phyloP scores from a whole-genome alignment of 2,888 invertebrate genomes.

The Sinohyriopsis cumingii region DNA sequence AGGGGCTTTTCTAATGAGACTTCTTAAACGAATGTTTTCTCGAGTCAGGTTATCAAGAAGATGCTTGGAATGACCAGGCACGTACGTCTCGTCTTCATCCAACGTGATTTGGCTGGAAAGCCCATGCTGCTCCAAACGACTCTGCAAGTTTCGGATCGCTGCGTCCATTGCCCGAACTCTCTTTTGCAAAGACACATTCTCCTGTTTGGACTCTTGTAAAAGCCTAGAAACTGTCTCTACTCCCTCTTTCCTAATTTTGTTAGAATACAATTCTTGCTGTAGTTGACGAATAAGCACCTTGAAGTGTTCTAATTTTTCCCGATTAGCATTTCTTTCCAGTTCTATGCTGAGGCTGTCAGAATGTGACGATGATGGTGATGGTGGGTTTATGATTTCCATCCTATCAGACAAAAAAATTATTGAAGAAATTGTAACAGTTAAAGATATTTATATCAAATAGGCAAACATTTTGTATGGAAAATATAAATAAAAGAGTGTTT shows the following conservation, averaged over 20 bases:
- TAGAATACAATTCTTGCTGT: conserved; percentile 47
- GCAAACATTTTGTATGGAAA: too few relatives aligned
- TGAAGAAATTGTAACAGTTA: too few relatives aligned
- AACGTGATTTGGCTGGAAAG: conserved; percentile 44
- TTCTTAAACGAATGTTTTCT: conserved; percentile 57
- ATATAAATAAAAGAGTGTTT: too few relatives aligned
- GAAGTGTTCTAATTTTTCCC: conserved; percentile 49
- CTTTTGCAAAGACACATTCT: conserved; percentile 43
- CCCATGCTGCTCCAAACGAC: conserved; percentile 48
- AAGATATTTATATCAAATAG: too few relatives aligned
- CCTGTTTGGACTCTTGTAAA: conserved; percentile 54
- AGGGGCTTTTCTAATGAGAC: conserved; percentile 31
- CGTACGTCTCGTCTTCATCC: conserved; percentile 57
- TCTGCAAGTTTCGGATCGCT: conserved; percentile 53
- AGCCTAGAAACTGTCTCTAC: conserved; percentile 58
- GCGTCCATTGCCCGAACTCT: conserved; percentile 50
- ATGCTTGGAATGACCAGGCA: conserved; percentile 57
- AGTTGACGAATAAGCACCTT: conserved; percentile 44
- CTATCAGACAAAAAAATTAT: background rate
- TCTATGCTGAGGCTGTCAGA: conserved; percentile 22
- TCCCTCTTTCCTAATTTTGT: conserved; percentile 53
- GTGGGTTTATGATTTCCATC: conserved; percentile 5
- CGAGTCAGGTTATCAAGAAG: conserved; percentile 56
- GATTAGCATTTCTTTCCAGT: conserved; percentile 40
- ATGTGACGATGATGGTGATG: background rate